Percentiles rank a stretch among this genome's conserved stretches.
phyloP scores from a whole-genome alignment of 2,113 vertebrate species.

The Emydocephalus ijimae region DNA sequence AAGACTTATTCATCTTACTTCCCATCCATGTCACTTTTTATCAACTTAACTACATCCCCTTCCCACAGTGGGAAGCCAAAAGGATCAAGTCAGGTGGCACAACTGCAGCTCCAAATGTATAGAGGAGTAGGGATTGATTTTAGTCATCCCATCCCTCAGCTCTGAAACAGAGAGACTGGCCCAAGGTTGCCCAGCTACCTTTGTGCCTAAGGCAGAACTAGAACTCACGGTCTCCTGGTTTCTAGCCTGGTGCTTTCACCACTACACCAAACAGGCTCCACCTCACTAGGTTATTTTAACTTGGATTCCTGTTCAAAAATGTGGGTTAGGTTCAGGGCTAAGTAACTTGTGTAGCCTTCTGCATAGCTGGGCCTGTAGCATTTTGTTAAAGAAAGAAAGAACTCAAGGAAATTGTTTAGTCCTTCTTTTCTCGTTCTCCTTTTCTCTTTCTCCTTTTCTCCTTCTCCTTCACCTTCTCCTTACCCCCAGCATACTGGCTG shows the following conservation, averaged over 20 bases:
- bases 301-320: not conserved
- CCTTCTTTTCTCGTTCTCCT: not conserved
- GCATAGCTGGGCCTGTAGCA: not conserved
- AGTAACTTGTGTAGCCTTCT: not conserved
- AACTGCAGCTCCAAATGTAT: not conserved
- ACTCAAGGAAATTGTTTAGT: not conserved
- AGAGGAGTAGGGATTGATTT: not conserved
- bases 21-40: not conserved
- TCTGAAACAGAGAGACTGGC: too few species aligned
- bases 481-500: not conserved
- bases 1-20: not conserved
- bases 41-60: not conserved
- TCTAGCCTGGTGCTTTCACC: not conserved
- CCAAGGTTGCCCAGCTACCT: too few species aligned
- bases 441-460: not conserved
- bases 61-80: not conserved
- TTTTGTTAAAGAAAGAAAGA: not conserved
- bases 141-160: not conserved
- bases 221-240: too few species aligned
- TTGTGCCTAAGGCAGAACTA: too few species aligned
- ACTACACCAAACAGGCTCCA: not conserved
- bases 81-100: too few species aligned
- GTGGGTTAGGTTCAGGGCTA: not conserved
- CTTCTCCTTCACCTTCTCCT: not conserved
- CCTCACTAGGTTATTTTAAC: not conserved